Conservation (phyloP, 2,797 vertebrate species). For the Eleutherodactylus coqui region DNA sequence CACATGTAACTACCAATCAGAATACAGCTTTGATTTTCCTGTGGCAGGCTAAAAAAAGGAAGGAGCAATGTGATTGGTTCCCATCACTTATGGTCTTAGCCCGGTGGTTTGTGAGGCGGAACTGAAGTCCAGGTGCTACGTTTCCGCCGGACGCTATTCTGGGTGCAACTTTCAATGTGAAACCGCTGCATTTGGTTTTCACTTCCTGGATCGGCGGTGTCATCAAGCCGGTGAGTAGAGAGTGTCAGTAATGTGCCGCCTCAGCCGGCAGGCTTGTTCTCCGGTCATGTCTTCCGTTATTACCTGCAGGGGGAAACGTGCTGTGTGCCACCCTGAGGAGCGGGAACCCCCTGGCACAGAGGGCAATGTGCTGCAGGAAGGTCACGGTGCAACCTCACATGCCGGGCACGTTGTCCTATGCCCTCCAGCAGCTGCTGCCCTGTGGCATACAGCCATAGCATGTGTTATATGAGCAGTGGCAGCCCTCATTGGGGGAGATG, state of each 20-base stretch:
- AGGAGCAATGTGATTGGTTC: not conserved
- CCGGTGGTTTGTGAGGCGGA: constrained; percentile 49
- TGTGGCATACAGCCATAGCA: not conserved
- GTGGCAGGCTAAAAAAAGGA: not conserved
- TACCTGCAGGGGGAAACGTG: not conserved
- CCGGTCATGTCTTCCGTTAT: not conserved
- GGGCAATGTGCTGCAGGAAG: constrained; percentile 20
- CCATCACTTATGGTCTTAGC: too few relatives aligned
- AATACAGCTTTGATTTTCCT: not conserved
- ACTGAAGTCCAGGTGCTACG: constrained; percentile 30
- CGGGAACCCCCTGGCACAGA: not conserved
- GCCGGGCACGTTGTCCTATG: not conserved
- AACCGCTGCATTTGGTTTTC: constrained; percentile 12
- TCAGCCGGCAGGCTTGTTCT: not conserved
- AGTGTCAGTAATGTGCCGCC: not conserved
- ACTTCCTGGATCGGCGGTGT: constrained; percentile 36
- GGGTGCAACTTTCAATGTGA: not conserved
- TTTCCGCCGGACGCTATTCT: constrained; percentile 14
- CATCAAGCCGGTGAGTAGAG: constrained; percentile 31
- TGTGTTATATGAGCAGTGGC: too few relatives aligned
- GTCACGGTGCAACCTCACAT: constrained; percentile 22
- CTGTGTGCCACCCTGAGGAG: not conserved
- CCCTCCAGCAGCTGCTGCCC: not conserved
- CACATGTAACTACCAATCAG: not conserved
- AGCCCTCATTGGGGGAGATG: too few relatives aligned